Conservation (phyloP, 2,888 invertebrate genomes). For the Subacronicta megacephala region DNA sequence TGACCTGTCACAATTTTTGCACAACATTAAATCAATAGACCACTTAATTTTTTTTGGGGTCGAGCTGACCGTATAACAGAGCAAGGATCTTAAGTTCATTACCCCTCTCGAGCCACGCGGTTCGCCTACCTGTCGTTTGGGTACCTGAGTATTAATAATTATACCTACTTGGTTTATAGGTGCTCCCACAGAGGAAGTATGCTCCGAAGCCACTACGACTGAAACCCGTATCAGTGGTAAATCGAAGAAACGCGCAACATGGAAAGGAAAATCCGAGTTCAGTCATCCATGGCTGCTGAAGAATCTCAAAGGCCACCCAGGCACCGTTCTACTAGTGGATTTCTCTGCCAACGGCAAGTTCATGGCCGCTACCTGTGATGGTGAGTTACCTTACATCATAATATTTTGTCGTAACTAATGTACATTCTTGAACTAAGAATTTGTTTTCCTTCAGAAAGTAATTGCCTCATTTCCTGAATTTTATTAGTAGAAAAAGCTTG, state of each 20-base stretch:
- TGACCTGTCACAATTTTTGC: slow-evolving; percentile 38
- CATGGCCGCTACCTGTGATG: slow-evolving; percentile 95
- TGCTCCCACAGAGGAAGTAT: slow-evolving; percentile 73
- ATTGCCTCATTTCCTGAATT: slow-evolving; percentile 32
- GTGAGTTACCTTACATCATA: slow-evolving; percentile 86
- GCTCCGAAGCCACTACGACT: slow-evolving; percentile 68
- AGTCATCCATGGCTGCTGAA: slow-evolving; percentile 94
- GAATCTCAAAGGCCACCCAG: slow-evolving; percentile 95
- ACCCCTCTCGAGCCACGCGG: slow-evolving; percentile 32
- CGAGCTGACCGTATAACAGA: slow-evolving; percentile 27
- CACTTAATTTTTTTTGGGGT: slow-evolving; percentile 35
- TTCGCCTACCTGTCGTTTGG: slow-evolving; percentile 5
- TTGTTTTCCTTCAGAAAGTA: slow-evolving; percentile 26
- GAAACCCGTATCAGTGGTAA: slow-evolving; percentile 80
- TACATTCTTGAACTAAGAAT: slow-evolving; percentile 29
- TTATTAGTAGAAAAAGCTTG: slow-evolving; percentile 13
- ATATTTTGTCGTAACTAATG: slow-evolving; percentile 32
- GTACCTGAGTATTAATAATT: slow-evolving; percentile 21
- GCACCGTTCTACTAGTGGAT: slow-evolving; percentile 93
- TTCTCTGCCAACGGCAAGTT: slow-evolving; percentile 96
- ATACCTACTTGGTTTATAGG: slow-evolving; percentile 62
- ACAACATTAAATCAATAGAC: slow-evolving; percentile 41
- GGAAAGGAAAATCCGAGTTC: slow-evolving; percentile 88
- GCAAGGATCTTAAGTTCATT: slow-evolving; percentile 56
- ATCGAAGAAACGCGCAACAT: slow-evolving; percentile 85